A percentile compares a stretch with the other conserved stretches of the same genome.
Evolutionary conservation across 2,113 vertebrate species (phyloP).

Genomic region (Neopipo cinnamomea): DNA sequence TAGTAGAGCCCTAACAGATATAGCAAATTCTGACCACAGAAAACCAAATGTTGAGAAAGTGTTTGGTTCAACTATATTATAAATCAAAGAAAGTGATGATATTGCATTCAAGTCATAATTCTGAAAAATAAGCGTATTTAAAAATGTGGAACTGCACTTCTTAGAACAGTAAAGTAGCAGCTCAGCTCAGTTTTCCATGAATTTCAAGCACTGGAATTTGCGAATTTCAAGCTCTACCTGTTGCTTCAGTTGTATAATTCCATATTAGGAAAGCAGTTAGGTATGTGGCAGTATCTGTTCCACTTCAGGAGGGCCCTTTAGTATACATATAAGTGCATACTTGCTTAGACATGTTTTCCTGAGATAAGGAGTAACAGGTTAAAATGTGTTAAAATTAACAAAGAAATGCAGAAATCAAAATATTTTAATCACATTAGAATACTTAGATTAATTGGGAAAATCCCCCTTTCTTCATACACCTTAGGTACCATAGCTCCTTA

Average conservation of each 20-base stretch:
- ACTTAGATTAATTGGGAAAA: not conserved
- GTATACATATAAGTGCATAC: not conserved
- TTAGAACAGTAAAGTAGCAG: not conserved
- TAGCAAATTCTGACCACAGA: not conserved
- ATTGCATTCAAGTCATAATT: not conserved
- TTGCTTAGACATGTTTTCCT: not conserved
- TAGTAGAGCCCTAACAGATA: accelerated
- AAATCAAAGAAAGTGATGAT: not conserved
- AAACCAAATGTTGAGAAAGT: not conserved
- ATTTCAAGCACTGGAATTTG: not conserved
- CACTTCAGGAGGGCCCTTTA: not conserved
- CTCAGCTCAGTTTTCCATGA: not conserved
- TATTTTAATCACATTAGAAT: not conserved
- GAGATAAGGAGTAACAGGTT: not conserved
- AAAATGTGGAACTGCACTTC: not conserved
- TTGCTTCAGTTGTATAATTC: not conserved
- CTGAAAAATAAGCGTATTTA: not conserved
- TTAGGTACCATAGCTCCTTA: not conserved
- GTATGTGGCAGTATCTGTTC: not conserved
- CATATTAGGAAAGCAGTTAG: not conserved
- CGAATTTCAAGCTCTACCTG: not conserved
- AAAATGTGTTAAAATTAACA: not conserved
- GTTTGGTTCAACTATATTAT: not conserved
- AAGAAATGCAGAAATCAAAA: not conserved
- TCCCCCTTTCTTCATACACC: accelerated